Evolutionary conservation across 2,113 vertebrate genomes (phyloP), one percentile per base, ranked within the genome.

Genomic region (Peucedramus taeniatus): DNA sequence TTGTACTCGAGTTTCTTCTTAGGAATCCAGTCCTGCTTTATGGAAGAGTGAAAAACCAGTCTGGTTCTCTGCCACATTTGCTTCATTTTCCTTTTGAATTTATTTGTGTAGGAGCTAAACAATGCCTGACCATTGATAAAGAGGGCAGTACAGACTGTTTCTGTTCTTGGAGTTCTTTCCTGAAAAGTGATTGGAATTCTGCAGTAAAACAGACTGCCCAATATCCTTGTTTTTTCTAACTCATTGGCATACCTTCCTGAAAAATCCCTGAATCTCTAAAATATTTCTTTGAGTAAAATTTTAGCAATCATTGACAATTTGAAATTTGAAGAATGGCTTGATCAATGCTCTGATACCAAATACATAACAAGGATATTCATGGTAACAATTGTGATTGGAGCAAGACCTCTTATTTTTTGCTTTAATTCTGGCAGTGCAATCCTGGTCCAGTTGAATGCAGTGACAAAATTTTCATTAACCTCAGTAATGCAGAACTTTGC

Each of bases 11-110:
- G 1, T 66, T 90, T 10, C 10, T 68, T 47, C 23, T 20, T 23
- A 77, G 24, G 16, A 72, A 65, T 51, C 4, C 19, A 64, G 24
- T 42, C 13, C 7, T 49, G 11, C 11, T 74, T 76, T 31, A 60
- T 5, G 5, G 12, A 45, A 0, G 3, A 70, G 3, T 37, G 20
- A 65, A 72, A 79, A 77, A 11, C 6, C 68, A 87, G 7, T 47
- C n/a, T 30, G 3, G 1, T 54, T 68, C 15, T 13, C 44, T 85
- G 9, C 4, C 2, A 5, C 24, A 31, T 44, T 51, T 4, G 1
- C 26, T 35, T 13, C 0, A 5, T 77, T 78, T 94, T 60, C 6
- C 8, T 51, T 66, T 78, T 63, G 7, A 8, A 18, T 45, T 65
- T 70, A 31, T 74, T 87, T 28, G 7, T 37, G 10, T 4, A 30